A percentile compares a stretch with the other conserved stretches of the same genome.
These are phyloP conservation scores for Brachionus koreanus DNA, from an alignment of 1,140 invertebrate genomes.

Conservation along the genomic window DNA sequence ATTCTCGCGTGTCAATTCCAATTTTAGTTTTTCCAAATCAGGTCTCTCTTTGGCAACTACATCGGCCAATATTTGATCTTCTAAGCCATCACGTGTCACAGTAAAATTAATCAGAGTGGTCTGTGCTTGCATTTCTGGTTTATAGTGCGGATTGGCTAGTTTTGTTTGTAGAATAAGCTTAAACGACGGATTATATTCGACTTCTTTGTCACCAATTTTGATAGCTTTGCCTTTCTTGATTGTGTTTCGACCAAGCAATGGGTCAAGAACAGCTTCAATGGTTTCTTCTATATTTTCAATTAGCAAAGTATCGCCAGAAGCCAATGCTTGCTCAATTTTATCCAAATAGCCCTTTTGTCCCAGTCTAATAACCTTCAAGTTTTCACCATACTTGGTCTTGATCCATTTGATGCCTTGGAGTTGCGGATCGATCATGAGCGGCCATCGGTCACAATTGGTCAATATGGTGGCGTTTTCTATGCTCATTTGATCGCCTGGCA, in stretches of 20 bases:
- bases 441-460: constrained; percentile 87
- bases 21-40: constrained; percentile 87
- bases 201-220: constrained; percentile 38
- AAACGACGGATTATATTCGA: constrained; percentile 68
- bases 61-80: constrained; percentile 89
- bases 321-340: constrained; percentile 20
- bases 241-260: constrained; percentile 48
- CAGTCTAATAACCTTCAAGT: constrained; percentile 74
- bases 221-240: constrained; percentile 42
- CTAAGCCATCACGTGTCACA: constrained; percentile 89
- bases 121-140: constrained; percentile 96
- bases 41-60: constrained; percentile 80
- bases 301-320: constrained; percentile 56
- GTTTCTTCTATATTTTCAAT: constrained; percentile 59
- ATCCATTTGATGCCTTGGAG: constrained; percentile 79
- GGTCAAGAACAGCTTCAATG: constrained; percentile 57
- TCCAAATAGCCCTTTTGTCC: constrained; percentile 69
- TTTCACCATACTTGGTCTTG: constrained; percentile 81
- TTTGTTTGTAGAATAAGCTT: constrained; percentile 89
- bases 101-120: constrained; percentile 95
- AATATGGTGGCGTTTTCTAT: constrained; percentile 93
- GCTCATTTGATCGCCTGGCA: constrained; percentile 91
- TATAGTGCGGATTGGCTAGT: constrained; percentile 92
- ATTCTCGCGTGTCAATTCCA: constrained; percentile 87
- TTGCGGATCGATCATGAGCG: constrained; percentile 92